phyloP scores from a whole-genome alignment of 2,113 vertebrate genomes.

The Centropus unirufus region DNA sequence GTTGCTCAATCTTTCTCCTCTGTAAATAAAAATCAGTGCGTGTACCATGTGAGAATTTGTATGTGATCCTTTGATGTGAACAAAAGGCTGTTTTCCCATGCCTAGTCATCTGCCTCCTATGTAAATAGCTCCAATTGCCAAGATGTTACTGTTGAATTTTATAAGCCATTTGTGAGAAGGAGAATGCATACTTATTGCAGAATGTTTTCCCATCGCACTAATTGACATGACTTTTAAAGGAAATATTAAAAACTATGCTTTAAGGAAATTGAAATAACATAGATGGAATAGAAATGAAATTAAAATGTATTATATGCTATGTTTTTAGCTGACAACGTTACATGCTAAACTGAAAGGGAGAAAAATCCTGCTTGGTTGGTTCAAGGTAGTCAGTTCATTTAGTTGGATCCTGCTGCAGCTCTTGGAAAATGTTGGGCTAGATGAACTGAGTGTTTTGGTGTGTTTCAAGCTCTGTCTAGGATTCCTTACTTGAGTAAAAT shows the following conservation, averaged over 20 bases:
- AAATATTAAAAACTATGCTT: background rate
- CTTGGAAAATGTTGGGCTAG: background rate
- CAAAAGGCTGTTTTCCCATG: slow-evolving; percentile 68
- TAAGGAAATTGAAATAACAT: background rate
- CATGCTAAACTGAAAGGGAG: background rate
- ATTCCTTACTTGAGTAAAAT: background rate
- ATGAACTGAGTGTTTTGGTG: background rate
- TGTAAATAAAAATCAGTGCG: slow-evolving; percentile 51
- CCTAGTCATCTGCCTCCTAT: slow-evolving; percentile 61
- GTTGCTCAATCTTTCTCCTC: slow-evolving; percentile 1
- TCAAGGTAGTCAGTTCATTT: background rate
- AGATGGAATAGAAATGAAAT: background rate
- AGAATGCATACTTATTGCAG: background rate
- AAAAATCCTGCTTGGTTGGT: background rate
- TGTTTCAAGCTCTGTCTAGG: background rate
- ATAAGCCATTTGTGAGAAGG: slow-evolving; percentile 58
- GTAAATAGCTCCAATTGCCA: slow-evolving; percentile 66
- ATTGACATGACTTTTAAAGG: background rate
- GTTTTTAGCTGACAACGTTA: background rate
- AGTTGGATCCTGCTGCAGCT: background rate
- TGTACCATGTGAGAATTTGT: slow-evolving; percentile 51
- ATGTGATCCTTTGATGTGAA: slow-evolving; percentile 56
- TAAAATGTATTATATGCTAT: background rate
- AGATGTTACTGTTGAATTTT: slow-evolving; percentile 53
- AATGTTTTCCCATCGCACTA: slow-evolving; percentile 10